These are phyloP conservation scores for Drosophila busckii DNA, from an alignment of 1,140 invertebrate genomes.

Conservation along the genomic window DNA sequence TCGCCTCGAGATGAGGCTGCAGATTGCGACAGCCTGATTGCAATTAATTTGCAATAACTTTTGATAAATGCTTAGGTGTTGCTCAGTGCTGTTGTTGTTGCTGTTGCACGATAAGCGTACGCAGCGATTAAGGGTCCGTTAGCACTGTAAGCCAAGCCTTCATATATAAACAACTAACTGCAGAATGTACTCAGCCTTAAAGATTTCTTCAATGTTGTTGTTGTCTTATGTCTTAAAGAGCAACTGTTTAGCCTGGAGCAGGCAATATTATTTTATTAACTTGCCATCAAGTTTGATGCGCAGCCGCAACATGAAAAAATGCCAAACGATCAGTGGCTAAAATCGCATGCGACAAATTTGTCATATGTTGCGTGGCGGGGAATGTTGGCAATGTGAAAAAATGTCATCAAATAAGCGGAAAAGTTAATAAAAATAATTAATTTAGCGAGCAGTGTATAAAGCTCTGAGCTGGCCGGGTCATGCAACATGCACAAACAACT, in stretches of 20 bases:
- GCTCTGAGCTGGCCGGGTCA: no score
- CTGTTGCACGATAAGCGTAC: no score
- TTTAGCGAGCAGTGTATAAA: constrained; percentile 50
- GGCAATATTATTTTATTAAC: constrained; percentile 62
- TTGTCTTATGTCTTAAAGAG: no score
- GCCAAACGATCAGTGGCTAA: constrained; percentile 44
- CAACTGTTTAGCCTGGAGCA: no score
- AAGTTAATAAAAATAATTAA: constrained; percentile 77
- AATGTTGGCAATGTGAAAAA: constrained; percentile 67
- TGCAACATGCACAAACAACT: constrained; percentile 1
- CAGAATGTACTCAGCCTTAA: no score
- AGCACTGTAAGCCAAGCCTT: no score
- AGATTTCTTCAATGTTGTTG: no score
- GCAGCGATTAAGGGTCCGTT: no score
- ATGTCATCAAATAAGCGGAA: constrained; percentile 74
- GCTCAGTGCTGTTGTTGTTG: no score
- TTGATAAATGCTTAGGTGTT: constrained; percentile 66
- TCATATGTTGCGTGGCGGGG: constrained; percentile 17
- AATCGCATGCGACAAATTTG: constrained; percentile 72
- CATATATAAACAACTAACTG: no score
- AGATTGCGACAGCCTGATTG: constrained; percentile 51
- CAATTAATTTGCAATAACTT: constrained; percentile 78
- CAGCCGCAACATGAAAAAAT: constrained; percentile 33
- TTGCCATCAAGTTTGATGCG: constrained; percentile 55
- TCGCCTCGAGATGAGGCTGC: constrained; percentile 58